Percentiles rank a stretch among this genome's conserved stretches.
These are phyloP conservation scores for Seira ritae DNA, from an alignment of 2,888 invertebrate species.

Conservation along the genomic window DNA sequence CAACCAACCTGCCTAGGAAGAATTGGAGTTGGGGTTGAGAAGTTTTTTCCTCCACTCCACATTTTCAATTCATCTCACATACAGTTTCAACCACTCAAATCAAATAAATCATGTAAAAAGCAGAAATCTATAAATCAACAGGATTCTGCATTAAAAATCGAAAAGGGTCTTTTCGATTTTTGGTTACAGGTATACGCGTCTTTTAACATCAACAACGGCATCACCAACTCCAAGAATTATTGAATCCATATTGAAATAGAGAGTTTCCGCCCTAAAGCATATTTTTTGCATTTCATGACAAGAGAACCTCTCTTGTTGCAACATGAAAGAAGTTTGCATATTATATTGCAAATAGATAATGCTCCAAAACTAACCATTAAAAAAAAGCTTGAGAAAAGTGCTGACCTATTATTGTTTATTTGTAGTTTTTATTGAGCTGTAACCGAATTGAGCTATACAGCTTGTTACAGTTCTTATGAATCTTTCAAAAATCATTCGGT, in stretches of 20 bases:
- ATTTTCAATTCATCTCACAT: background rate
- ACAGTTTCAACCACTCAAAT: background rate
- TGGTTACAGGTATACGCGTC: too few species aligned
- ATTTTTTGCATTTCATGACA: background rate
- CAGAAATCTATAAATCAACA: conserved; percentile 2
- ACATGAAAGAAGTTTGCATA: too few species aligned
- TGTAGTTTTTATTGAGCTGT: too few species aligned
- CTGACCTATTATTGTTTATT: too few species aligned
- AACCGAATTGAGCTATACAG: too few species aligned
- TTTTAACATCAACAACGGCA: too few species aligned
- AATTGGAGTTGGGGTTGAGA: background rate
- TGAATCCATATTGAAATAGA: conserved; percentile 3
- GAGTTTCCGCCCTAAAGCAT: conserved; percentile 2
- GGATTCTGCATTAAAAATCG: conserved; percentile 11
- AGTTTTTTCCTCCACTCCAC: background rate
- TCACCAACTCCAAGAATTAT: background rate
- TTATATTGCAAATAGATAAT: too few species aligned
- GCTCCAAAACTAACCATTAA: too few species aligned
- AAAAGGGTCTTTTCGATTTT: background rate
- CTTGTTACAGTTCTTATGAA: too few species aligned
- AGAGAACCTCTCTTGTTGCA: too few species aligned
- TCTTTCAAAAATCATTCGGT: too few species aligned
- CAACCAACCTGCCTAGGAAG: background rate
- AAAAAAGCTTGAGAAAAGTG: too few species aligned
- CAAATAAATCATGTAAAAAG: conserved; percentile 2